Evolutionary conservation across 1,140 invertebrate species (phyloP).

Genomic region (Drepana arcuata): DNA sequence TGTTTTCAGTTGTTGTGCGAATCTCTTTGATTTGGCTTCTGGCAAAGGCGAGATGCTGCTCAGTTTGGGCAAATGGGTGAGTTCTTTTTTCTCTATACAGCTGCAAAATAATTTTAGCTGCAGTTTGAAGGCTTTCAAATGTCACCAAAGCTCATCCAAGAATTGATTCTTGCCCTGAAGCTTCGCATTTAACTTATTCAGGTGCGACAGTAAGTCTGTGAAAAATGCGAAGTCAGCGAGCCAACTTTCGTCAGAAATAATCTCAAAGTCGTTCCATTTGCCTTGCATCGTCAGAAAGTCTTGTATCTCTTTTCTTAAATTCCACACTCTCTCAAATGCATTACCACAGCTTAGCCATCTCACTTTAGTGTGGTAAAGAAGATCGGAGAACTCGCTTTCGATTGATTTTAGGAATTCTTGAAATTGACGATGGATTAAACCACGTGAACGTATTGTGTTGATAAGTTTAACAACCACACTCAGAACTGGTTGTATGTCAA

Average conservation of each 20-base stretch:
- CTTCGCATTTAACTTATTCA: slow-evolving; percentile 7
- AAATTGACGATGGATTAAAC: slow-evolving; percentile 6
- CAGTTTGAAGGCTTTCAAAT: slow-evolving; percentile 9
- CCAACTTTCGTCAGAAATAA: slow-evolving; percentile 8
- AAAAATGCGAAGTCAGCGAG: slow-evolving; percentile 10
- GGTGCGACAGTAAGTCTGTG: slow-evolving; percentile 9
- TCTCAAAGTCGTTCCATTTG: slow-evolving; percentile 9
- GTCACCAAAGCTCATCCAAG: slow-evolving; percentile 8
- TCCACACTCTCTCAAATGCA: slow-evolving; percentile 9
- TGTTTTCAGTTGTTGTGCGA: slow-evolving; percentile 4
- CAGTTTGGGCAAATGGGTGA: slow-evolving; percentile 7
- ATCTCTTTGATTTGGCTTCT: slow-evolving; percentile 3
- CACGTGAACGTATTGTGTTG: slow-evolving; percentile 6
- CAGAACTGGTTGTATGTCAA: slow-evolving; percentile 6
- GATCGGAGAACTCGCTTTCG: slow-evolving; percentile 6
- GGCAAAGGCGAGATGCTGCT: slow-evolving; percentile 7
- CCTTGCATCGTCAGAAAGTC: slow-evolving; percentile 10
- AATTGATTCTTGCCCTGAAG: slow-evolving; percentile 6
- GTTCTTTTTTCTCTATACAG: slow-evolving; percentile 6
- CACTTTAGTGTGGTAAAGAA: slow-evolving; percentile 10
- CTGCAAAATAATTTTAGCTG: slow-evolving; percentile 6
- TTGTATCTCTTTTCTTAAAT: slow-evolving; percentile 11
- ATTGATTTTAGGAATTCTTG: slow-evolving; percentile 9
- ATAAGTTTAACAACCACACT: slow-evolving; percentile 8
- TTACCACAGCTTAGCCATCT: slow-evolving; percentile 9